Percentiles rank a stretch among this genome's conserved stretches.
These are phyloP conservation scores for Papio anubis DNA, from an alignment of 2,113 vertebrate species.

Conservation along the genomic window DNA sequence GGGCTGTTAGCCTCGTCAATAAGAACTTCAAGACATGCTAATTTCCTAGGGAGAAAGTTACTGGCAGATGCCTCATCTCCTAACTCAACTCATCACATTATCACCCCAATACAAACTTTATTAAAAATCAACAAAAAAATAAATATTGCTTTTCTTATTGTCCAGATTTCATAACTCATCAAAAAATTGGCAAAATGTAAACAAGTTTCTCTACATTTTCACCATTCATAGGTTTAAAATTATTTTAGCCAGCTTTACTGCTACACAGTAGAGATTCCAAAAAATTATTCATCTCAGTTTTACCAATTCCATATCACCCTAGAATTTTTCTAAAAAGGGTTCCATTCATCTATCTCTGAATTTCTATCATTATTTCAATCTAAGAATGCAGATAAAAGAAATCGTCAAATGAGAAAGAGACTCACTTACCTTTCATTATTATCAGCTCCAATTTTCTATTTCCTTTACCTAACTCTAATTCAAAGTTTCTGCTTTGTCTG, in stretches of 20 bases:
- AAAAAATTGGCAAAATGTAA: not conserved
- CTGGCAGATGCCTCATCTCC: slow-evolving; percentile 64
- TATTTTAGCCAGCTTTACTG: not conserved
- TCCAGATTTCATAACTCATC: slow-evolving; percentile 63
- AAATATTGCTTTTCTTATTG: slow-evolving; percentile 54
- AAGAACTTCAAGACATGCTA: slow-evolving; percentile 58
- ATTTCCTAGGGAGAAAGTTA: slow-evolving; percentile 77
- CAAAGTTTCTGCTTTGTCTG: not conserved
- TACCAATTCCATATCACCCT: not conserved
- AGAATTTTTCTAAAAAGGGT: slow-evolving; percentile 3
- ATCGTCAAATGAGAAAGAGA: not conserved
- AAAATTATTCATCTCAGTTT: not conserved
- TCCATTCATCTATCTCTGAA: not conserved
- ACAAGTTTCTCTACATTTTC: not conserved
- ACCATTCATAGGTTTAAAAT: not conserved
- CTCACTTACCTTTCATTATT: not conserved
- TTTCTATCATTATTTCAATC: slow-evolving; percentile 9
- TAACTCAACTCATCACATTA: slow-evolving; percentile 72
- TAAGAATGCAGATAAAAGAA: slow-evolving; percentile 26
- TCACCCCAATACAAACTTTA: slow-evolving; percentile 68
- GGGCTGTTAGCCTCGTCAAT: slow-evolving; percentile 69
- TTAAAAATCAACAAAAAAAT: not conserved
- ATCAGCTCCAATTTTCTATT: not conserved
- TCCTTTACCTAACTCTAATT: not conserved
- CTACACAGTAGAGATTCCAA: not conserved